Evolutionary conservation across 2,797 vertebrate genomes (phyloP).

Genomic region (Rhinogobio ventralis): DNA sequence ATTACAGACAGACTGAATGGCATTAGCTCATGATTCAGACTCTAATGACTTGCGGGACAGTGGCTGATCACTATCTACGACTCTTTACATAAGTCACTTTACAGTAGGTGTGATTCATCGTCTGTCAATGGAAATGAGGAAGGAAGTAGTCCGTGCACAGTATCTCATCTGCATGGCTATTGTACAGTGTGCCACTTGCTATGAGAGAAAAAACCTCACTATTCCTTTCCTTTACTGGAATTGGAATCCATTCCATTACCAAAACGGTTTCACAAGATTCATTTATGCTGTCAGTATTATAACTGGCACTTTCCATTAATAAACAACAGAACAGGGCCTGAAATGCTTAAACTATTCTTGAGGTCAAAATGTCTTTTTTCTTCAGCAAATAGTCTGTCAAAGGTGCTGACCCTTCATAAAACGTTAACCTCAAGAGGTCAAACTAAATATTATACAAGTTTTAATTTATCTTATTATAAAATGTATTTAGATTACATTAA

Average conservation of each 20-base stretch:
- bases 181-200: neutral
- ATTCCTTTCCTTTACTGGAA: neutral
- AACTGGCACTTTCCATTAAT: neutral
- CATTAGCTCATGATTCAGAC: neutral
- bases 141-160: conserved; percentile 18
- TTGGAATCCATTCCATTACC: neutral
- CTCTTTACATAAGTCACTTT: neutral
- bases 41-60: neutral
- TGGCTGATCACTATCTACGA: conserved; percentile 12
- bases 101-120: neutral
- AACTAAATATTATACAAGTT: neutral
- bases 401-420: neutral
- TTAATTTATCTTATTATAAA: neutral
- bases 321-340: neutral
- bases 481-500: no score
- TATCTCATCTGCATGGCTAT: neutral
- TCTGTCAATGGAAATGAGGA: neutral
- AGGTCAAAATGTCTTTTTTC: neutral
- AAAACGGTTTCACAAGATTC: neutral
- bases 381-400: neutral
- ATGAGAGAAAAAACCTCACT: neutral
- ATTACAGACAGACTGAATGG: conserved; percentile 11
- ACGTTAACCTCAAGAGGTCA: neutral
- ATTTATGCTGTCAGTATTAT: conserved; percentile 17
- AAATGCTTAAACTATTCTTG: neutral